phyloP scores from a whole-genome alignment of 2,888 invertebrate species.

The Hemaris fuciformis region DNA sequence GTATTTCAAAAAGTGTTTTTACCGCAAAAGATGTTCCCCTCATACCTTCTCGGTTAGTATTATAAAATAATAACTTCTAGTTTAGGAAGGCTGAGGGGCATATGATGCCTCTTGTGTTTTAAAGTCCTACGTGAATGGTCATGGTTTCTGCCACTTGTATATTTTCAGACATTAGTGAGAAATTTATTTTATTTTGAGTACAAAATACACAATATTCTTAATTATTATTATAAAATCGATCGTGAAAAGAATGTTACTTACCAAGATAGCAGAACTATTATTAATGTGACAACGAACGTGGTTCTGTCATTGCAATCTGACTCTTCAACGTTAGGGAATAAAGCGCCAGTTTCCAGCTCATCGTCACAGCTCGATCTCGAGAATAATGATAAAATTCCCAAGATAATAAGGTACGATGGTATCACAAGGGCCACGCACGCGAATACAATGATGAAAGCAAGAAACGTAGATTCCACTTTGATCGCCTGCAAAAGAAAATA shows the following conservation, averaged over 20 bases:
- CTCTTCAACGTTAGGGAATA: constrained; percentile 61
- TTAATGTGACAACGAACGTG: constrained; percentile 57
- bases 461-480: constrained; percentile 86
- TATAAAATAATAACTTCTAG: too few species aligned
- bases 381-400: constrained; percentile 79
- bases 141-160: too few species aligned
- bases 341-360: constrained; percentile 65
- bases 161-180: too few species aligned
- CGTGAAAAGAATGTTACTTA: constrained; percentile 39
- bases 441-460: constrained; percentile 83
- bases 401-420: constrained; percentile 76
- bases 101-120: too few species aligned
- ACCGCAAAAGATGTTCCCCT: too few species aligned
- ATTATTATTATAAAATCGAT: too few species aligned
- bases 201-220: too few species aligned
- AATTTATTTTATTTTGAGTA: too few species aligned
- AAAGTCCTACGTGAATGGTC: too few species aligned
- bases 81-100: too few species aligned
- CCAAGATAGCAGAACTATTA: constrained; percentile 71
- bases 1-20: too few species aligned
- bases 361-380: constrained; percentile 61
- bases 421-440: constrained; percentile 84
- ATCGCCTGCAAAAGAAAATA: constrained; percentile 80
- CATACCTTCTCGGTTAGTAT: too few species aligned
- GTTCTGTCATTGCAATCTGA: constrained; percentile 67